phyloP scores from a whole-genome alignment of 2,113 vertebrate species.

The Tenrec ecaudatus region DNA sequence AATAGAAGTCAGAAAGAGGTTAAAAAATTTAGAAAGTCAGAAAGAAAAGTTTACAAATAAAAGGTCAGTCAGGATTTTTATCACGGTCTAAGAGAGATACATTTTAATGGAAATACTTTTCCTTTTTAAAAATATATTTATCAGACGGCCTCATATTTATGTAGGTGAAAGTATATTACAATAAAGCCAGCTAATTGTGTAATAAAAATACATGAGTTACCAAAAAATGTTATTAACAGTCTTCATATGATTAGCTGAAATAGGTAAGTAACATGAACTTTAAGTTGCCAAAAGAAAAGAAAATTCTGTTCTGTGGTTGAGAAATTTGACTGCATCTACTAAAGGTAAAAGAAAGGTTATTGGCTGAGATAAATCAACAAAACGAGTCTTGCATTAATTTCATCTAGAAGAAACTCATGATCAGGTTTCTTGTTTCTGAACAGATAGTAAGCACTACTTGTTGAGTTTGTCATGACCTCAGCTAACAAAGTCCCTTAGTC shows the following conservation, averaged over 20 bases:
- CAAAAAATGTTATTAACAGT: slow-evolving; percentile 64
- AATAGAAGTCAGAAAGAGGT: too few relatives aligned
- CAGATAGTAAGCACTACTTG: slow-evolving; percentile 20
- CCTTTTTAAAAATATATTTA: slow-evolving; percentile 71
- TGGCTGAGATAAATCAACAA: slow-evolving; percentile 15
- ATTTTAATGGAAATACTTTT: slow-evolving; percentile 73
- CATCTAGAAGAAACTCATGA: neutral
- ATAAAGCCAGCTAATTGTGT: slow-evolving; percentile 60
- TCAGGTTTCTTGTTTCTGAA: slow-evolving; percentile 10
- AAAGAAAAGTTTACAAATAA: slow-evolving; percentile 63
- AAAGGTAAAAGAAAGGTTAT: neutral
- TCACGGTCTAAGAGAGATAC: slow-evolving; percentile 66
- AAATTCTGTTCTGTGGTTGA: neutral
- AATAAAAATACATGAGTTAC: slow-evolving; percentile 60
- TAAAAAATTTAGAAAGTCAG: neutral
- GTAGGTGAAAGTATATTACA: too few relatives aligned
- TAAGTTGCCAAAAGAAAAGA: slow-evolving; percentile 56
- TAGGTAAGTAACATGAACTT: slow-evolving; percentile 24
- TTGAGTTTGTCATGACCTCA: slow-evolving; percentile 37
- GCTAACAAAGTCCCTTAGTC: neutral
- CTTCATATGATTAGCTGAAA: slow-evolving; percentile 56
- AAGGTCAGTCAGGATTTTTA: slow-evolving; percentile 75
- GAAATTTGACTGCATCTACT: neutral
- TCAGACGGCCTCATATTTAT: neutral
- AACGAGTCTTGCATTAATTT: slow-evolving; percentile 40